These are phyloP conservation scores for Aplocera efformata DNA, from an alignment of 2,888 invertebrate genomes.

Conservation along the genomic window DNA sequence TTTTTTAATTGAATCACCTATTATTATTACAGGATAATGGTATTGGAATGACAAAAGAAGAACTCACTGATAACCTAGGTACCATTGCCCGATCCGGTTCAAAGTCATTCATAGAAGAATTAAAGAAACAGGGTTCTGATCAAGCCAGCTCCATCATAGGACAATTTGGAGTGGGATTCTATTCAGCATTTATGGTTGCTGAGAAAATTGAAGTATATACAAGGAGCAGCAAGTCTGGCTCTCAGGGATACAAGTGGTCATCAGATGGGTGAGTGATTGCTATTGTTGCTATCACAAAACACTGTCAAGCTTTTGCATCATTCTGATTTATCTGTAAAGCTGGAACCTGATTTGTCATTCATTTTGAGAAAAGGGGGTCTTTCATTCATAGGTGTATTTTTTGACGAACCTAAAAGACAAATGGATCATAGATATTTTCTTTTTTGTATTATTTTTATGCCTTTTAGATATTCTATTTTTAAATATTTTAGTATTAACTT, in stretches of 20 bases:
- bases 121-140: conserved; percentile 84
- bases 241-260: conserved; percentile 90
- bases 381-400: too few species aligned
- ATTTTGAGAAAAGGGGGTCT: too few species aligned
- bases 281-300: neutral
- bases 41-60: conserved; percentile 96
- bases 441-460: too few species aligned
- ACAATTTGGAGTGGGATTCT: conserved; percentile 99
- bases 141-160: conserved; percentile 91
- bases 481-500: too few species aligned
- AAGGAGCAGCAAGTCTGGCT: conserved; percentile 82
- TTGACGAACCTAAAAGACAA: too few species aligned
- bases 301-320: too few species aligned
- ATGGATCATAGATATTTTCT: too few species aligned
- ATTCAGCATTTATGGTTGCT: conserved; percentile 98
- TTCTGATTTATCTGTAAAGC: too few species aligned
- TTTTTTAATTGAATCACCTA: too few species aligned
- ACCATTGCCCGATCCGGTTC: conserved; percentile 98
- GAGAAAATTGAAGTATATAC: conserved; percentile 96
- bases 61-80: conserved; percentile 93
- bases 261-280: conserved; percentile 90
- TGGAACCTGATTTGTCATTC: too few species aligned
- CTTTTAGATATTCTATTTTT: too few species aligned
- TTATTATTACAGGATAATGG: conserved; percentile 89
- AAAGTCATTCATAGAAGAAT: conserved; percentile 93